Conservation (phyloP, 2,113 vertebrate genomes). For the Psittacus erithacus region DNA sequence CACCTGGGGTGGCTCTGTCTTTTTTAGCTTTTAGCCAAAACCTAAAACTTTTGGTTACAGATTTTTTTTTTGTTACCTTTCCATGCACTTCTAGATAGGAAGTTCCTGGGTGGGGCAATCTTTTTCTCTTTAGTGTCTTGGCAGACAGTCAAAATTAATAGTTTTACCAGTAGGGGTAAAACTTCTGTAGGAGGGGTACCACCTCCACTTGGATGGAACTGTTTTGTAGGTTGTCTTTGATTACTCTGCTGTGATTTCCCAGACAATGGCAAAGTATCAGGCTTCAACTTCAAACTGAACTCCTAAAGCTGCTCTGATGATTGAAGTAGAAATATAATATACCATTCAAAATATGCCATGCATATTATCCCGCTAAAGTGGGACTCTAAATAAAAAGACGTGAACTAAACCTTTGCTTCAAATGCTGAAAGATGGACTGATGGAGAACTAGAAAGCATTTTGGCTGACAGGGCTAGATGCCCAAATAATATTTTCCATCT, state of each 20-base stretch:
- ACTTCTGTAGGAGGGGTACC: fast-evolving
- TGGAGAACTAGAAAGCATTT: not conserved
- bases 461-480: not conserved
- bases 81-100: not conserved
- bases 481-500: not conserved
- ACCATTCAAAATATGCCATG: not conserved
- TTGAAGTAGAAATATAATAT: not conserved
- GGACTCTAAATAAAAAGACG: not conserved
- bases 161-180: fast-evolving
- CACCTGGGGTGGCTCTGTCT: not conserved
- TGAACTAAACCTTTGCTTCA: not conserved
- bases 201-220: not conserved
- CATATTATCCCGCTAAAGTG: not conserved
- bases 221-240: not conserved
- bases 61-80: not conserved
- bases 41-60: not conserved
- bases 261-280: not conserved
- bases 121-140: not conserved
- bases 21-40: not conserved
- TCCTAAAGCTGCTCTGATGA: not conserved
- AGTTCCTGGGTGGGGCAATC: not conserved
- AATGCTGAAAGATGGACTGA: not conserved
- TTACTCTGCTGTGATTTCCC: not conserved
- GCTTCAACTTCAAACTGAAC: not conserved
- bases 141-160: not conserved